Base-by-base conservation (phyloP, 2,113 vertebrate genomes). In the Mirza zaza region DNA sequence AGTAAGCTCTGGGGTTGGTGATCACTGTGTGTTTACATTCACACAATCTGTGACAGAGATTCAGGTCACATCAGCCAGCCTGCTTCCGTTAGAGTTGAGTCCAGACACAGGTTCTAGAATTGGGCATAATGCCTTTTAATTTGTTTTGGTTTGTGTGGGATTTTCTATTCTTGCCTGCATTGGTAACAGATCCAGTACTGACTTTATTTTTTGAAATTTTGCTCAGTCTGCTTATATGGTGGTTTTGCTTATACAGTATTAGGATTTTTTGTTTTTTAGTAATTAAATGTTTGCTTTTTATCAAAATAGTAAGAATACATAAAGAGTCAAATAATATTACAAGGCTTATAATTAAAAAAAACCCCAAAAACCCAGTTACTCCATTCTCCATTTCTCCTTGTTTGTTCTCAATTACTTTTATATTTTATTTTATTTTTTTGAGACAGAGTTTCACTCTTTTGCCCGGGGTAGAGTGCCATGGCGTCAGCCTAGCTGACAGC, bases 11-110 rank as follows among this genome's bases (percentile, higher is more conserved):
- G 80, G 52, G 79, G n/a, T 91, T 91, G 85, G n/a, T 75, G 27
- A 89, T 75, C 42, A 32, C 32, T 85, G 8, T 95, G 85, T 96
- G 82, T 92, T 93, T 77, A 93, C 63, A 97, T 79, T 52, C 82
- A 29, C 82, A 29, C 25, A 92, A 48, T 32, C 67, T 89, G 13
- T 85, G 79, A 67, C 77, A 73, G 81, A 95, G 39, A 94, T 94
- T 80, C 45, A 80, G 90, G 91, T 95, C 71, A 92, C 45, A n/a
- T 94, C 29, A 85, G 87, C 27, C 25, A 83, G 79, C 36, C 48
- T 50, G 50, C 15, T 73, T 86, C 75, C 45, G 57, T 92, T 94
- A 59, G 76, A 65, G 4, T 6, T 80, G 77, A 93, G 61, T 39
- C 32, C 68, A 81, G 91, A 80, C 14, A 13, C 27, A 70, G 48